A percentile compares a stretch with the other conserved stretches of the same genome.
Evolutionary conservation across 2,797 vertebrate species (phyloP).

Genomic region (Lagorchestes hirsutus): DNA sequence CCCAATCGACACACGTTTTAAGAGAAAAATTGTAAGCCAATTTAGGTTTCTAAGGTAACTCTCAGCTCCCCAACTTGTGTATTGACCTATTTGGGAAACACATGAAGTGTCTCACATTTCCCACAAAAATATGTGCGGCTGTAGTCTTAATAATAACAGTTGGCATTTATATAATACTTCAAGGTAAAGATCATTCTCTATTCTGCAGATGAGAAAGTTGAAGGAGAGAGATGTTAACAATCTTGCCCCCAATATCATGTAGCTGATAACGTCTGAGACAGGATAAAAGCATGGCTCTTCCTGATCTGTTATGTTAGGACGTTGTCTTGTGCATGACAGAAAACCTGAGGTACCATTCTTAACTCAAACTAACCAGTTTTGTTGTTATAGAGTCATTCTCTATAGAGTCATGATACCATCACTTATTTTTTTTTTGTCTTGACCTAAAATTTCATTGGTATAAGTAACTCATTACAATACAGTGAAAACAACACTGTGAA

Average conservation of each 20-base stretch:
- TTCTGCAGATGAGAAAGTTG: slow-evolving; percentile 23
- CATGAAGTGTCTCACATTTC: neutral
- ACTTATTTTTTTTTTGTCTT: neutral
- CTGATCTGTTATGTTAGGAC: neutral
- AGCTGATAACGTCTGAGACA: neutral
- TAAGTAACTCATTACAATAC: neutral
- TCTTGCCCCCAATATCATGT: neutral
- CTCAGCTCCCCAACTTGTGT: neutral
- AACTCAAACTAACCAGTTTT: neutral
- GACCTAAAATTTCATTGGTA: neutral
- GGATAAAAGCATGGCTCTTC: neutral
- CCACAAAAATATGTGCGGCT: neutral
- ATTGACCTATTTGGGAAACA: neutral
- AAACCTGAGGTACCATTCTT: neutral
- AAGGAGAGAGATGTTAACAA: neutral
- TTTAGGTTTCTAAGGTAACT: slow-evolving; percentile 1
- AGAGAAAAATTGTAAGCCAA: neutral
- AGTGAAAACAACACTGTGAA: neutral
- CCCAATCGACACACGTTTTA: neutral
- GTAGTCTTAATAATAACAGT: neutral
- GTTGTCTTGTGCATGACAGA: neutral
- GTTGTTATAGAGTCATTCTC: neutral
- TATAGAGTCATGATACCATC: neutral
- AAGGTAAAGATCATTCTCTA: neutral
- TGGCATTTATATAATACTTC: neutral